These are phyloP conservation scores for Lamellibrachia columna DNA, from an alignment of 2,888 invertebrate genomes.

Conservation along the genomic window DNA sequence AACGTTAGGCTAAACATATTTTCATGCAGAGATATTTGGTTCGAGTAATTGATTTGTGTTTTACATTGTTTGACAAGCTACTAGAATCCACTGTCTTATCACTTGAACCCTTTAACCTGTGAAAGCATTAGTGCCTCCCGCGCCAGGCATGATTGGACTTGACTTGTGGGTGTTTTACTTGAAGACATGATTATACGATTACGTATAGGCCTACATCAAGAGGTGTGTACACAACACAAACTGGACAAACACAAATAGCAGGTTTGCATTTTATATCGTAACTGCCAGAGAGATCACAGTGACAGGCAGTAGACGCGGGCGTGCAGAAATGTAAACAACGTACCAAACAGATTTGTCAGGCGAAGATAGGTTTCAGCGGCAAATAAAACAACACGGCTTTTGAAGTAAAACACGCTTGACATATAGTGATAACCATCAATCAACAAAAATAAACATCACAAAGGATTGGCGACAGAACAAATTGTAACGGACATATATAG, in stretches of 20 bases:
- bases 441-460: background rate
- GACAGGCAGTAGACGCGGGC: background rate
- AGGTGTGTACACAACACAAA: background rate
- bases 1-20: too few species aligned
- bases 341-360: background rate
- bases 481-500: background rate
- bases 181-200: too few species aligned
- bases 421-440: background rate
- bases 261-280: slow-evolving; percentile 6
- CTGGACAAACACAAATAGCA: background rate
- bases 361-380: slow-evolving; percentile 10
- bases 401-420: background rate
- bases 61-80: too few species aligned
- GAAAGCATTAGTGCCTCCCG: too few species aligned
- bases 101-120: too few species aligned
- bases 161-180: too few species aligned
- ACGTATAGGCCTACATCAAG: background rate
- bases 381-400: slow-evolving; percentile 7
- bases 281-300: slow-evolving; percentile 9
- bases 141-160: too few species aligned
- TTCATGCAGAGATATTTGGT: too few species aligned
- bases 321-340: slow-evolving; percentile 8
- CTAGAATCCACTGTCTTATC: too few species aligned
- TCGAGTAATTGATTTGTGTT: too few species aligned
- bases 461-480: background rate